Base-by-base conservation (phyloP, 35 echinoderm and acorn worm species). In the Lytechinus pictus region DNA sequence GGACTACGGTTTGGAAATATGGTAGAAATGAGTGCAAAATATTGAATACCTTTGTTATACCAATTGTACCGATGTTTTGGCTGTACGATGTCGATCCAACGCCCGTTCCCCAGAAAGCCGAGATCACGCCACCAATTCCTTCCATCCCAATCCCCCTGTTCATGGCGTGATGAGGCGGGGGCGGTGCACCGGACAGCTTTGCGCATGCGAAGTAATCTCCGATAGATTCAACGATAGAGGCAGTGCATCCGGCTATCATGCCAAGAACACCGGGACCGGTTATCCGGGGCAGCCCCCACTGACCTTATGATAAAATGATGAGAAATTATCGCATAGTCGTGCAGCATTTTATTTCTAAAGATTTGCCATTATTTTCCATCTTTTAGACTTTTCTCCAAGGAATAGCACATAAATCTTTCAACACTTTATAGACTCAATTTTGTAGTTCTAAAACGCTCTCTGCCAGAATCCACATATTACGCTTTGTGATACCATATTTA, bases 161-260 rank as follows among this genome's bases (percentile, higher is more conserved):
- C 3, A 97, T 79, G 60, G 96, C 96, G 56, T 97, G 96, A 13
- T 33, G 19, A 52, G 97, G 97, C 2, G 95, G 97, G 0, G 97
- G 94, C 2, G 97, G 97, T 27, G 97, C 97, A 87, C 97, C 97
- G 9, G 93, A 86, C 9, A 97, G 61, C 12, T 95, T 56, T 27
- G 97, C 97, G 87, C 97, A 97, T 86, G 97, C 97, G 66, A 96
- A 97, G 95, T 97, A 97, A 66, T 97, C 97, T 91, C 97, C 97
- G 27, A 98, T 90, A 5, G 96, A 96, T 95, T 98, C 97, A n/a
- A 98, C 55, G 55, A 95, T 98, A 14, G 97, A 98, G 19, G 97
- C 97, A 1, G 96, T 55, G 19, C 96, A 94, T 51, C 97, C 96
- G 10, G 97, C 97, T 53, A 98, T 53, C 96, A 98, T 98, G 6